These are phyloP conservation scores for Drosophila ambigua DNA, from an alignment of 1,140 invertebrate species.

Conservation along the genomic window DNA sequence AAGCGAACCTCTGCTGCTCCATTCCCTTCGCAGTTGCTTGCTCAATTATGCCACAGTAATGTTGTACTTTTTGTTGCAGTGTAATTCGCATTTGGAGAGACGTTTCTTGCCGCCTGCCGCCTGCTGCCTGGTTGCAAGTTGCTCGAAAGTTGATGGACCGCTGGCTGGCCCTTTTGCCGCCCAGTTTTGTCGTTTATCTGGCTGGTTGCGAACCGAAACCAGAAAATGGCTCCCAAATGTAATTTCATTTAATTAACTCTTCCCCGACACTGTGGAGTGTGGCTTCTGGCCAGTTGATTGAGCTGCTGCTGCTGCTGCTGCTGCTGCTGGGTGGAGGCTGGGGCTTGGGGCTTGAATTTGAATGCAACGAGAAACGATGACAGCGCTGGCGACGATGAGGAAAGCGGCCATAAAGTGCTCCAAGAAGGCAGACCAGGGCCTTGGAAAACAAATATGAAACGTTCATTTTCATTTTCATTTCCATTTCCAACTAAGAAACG, in stretches of 20 bases:
- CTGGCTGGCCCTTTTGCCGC: conserved; percentile 1
- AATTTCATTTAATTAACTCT: conserved; percentile 63
- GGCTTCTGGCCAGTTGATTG: conserved; percentile 25
- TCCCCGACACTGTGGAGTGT: neutral
- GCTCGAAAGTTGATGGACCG: no score
- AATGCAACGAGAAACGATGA: conserved; percentile 20
- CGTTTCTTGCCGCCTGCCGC: no score
- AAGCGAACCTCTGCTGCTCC: no score
- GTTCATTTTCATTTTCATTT: conserved; percentile 32
- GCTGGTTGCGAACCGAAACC: neutral
- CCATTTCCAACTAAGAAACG: neutral
- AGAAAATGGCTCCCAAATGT: conserved; percentile 28
- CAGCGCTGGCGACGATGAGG: neutral
- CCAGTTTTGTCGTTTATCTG: neutral
- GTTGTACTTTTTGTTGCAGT: no score
- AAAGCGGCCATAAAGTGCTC: conserved; percentile 22
- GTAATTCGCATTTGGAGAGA: no score
- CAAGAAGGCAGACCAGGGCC: conserved; percentile 7
- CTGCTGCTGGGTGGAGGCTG: neutral
- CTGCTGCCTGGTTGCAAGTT: no score
- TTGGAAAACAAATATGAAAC: conserved; percentile 29
- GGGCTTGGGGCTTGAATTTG: conserved; percentile 13
- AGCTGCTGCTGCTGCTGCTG: conserved; percentile 5
- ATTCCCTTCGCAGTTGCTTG: no score
- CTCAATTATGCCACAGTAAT: no score